phyloP scores from a whole-genome alignment of 35 echinoderm and acorn worm genomes.

The Apostichopus japonicus region DNA sequence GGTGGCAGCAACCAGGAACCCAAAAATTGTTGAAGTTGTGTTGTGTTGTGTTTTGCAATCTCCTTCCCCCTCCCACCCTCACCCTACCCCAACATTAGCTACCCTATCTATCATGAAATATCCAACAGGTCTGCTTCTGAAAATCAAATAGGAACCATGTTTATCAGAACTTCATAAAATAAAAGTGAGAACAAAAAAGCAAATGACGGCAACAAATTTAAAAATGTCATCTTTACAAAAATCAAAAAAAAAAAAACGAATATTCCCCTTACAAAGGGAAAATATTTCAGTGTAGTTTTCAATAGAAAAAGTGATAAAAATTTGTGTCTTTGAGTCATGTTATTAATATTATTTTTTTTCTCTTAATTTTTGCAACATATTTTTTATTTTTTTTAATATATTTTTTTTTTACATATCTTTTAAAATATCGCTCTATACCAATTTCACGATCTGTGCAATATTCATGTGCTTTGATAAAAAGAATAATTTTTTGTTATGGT shows the following conservation, averaged over 20 bases:
- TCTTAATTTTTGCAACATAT: neutral
- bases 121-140: too few species aligned
- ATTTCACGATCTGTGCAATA: neutral
- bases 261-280: neutral
- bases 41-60: too few species aligned
- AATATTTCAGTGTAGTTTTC: conserved; percentile 42
- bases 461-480: neutral
- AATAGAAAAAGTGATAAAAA: conserved; percentile 36
- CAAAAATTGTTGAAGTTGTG: too few species aligned
- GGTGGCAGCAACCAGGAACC: too few species aligned
- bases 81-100: too few species aligned
- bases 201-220: conserved; percentile 7
- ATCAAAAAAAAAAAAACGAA: neutral
- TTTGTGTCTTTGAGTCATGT: neutral
- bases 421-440: neutral
- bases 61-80: too few species aligned
- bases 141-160: too few species aligned
- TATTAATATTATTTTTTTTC: neutral
- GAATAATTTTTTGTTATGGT: neutral
- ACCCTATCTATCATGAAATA: too few species aligned
- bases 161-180: neutral
- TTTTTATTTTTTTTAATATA: neutral
- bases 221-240: conserved; percentile 25
- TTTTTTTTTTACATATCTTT: neutral
- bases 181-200: neutral